A percentile compares a stretch with the other conserved stretches of the same genome.
phyloP scores from a whole-genome alignment of 2,888 invertebrate species.

The Diogma glabrata region DNA sequence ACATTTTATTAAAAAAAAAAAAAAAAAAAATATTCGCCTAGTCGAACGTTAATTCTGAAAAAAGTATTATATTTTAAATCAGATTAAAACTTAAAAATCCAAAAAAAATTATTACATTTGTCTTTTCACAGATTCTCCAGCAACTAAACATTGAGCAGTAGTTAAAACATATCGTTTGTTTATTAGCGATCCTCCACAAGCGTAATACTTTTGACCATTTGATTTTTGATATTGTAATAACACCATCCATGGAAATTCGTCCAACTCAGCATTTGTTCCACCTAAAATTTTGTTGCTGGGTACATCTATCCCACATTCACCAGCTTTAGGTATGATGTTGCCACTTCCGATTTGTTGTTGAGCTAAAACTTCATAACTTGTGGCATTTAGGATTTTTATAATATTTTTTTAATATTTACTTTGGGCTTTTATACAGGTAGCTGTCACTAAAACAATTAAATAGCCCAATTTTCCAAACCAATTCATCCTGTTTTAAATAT shows the following conservation, averaged over 20 bases:
- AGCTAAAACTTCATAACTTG: no score
- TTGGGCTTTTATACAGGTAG: no score
- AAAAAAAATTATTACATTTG: conserved; percentile 42
- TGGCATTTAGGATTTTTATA: no score
- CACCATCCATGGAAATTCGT: conserved; percentile 60
- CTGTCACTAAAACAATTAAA: no score
- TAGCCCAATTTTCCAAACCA: no score
- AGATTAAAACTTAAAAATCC: neutral
- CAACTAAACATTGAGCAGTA: conserved; percentile 50
- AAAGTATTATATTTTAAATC: neutral
- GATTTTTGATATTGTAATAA: conserved; percentile 43
- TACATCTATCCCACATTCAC: conserved; percentile 27
- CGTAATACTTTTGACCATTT: conserved; percentile 43
- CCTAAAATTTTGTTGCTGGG: conserved; percentile 47
- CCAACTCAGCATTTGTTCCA: conserved; percentile 45
- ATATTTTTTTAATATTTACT: no score
- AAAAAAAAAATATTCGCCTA: conserved; percentile 61
- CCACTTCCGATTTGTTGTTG: no score
- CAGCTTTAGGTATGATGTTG: no score
- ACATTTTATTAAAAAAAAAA: no score
- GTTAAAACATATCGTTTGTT: conserved; percentile 46
- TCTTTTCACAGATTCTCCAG: conserved; percentile 40
- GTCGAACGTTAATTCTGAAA: conserved; percentile 39
- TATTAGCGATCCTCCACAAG: conserved; percentile 50
- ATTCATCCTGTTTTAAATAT: no score